Base-by-base conservation (phyloP, 2,888 invertebrate genomes). In the Loripinus fragilis region DNA sequence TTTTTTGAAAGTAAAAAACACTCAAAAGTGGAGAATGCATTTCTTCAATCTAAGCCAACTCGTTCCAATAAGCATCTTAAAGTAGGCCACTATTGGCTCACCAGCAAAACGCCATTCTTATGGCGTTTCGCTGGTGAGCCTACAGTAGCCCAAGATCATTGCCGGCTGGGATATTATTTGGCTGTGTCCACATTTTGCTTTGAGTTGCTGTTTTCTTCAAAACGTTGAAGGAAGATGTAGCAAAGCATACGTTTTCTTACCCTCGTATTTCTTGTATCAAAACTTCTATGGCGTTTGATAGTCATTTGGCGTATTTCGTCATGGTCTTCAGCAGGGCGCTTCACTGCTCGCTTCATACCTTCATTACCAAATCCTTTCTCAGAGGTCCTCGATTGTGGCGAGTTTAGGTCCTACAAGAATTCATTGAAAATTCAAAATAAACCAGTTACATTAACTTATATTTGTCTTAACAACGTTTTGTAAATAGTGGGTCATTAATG, bases 211-310 rank as follows among this genome's bases (percentile, higher is more conserved):
- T 45, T 15, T 17, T 45, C 3, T 20, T 3, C 17, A 17, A 45
- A 3, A 20, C 20, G 7, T 3, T 15, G 3, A 12, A 20, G 17
- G 3, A 45, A 52, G 25, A 20, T 5, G 7, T 5, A 25, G 25
- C 7, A 23, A 52, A 23, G n/a, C 23, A 52, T 7, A 2, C 25
- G n/a, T n/a, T 5, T 52, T 7, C 52, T 52, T 52, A 52, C 52
- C 2, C 12, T 25, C 25, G 5, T n/a, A 7, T 23, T 23, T 25
- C 52, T 25, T 23, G n/a, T 25, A 52, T 52, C 52, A 23, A 52
- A 52, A 52, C 52, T 52, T 52, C 52, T 52, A 25, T 52, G 23
- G 3, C 52, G 52, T 25, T 52, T 52, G n/a, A 52, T 25, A 25
- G 23, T 5, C 15, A 5, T 52, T 25, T 25, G 23, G 15, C 25